Base-by-base conservation (phyloP, 2,797 vertebrate species). In the Falco columbarius region DNA sequence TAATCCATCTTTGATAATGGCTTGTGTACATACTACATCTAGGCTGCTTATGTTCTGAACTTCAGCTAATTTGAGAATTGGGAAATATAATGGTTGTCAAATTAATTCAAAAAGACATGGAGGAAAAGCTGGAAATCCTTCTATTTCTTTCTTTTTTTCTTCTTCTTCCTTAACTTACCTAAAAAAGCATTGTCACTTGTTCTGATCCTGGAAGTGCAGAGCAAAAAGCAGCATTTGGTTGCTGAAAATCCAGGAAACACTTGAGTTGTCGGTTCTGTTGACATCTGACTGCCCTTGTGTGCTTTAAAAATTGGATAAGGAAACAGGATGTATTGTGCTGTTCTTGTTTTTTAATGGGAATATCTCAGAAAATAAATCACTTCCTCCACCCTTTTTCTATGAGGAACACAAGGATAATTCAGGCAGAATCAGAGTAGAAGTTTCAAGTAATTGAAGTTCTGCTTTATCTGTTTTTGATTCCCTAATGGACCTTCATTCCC, bases 401-500 rank as follows among this genome's bases (percentile, higher is more conserved):
- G 70, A 76, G 52, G 49, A 83, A 26, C 13, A 26, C 44, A 68
- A 80, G 81, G 85, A 86, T 92, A 95, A 86, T 67, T 92, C 83
- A 71, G 56, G 63, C 62, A 89, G 67, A 89, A 76, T 89, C 2
- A 1, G 62, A 66, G 40, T 4, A 70, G 77, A 82, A 66, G 44
- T 46, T 86, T 81, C 46, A 66, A 58, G 86, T 85, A 81, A 81
- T 86, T 92, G 81, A 95, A 95, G 87, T 90, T 89, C 67, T 86
- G 40, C 62, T 94, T 93, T 91, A 92, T 94, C 93, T 93, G 81
- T 24, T 89, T 94, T 74, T 81, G 51, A 74, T 68, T 95, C 51
- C 40, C 54, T 93, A 86, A 95, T 76, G 75, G 76, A 73, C 65
- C 54, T 62, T 92, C 61, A 73, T 89, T 76, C 61, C 73, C 81